Evolutionary conservation across 2,113 vertebrate species (phyloP).

Genomic region (Pogona vitticeps): DNA sequence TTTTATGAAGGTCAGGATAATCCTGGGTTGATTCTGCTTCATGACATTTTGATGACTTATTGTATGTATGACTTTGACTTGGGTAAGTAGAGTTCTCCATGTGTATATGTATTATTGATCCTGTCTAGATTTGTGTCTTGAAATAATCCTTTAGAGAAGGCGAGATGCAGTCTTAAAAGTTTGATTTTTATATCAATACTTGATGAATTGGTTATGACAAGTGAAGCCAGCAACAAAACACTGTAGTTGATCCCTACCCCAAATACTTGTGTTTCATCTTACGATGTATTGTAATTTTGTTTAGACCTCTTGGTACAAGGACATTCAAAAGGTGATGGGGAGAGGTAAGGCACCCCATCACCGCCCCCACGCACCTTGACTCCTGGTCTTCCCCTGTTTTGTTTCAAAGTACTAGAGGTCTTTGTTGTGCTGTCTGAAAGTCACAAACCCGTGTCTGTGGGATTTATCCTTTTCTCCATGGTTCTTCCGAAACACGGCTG

Average conservation of each 20-base stretch:
- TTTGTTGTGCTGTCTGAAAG: too few species aligned
- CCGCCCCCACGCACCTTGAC: background rate
- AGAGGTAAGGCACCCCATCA: background rate
- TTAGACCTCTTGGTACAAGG: background rate
- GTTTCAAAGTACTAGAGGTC: background rate
- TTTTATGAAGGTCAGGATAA: slow-evolving; percentile 97
- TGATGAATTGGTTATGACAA: background rate
- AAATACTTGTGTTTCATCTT: too few species aligned
- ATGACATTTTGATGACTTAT: slow-evolving; percentile 98
- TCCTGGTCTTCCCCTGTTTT: background rate
- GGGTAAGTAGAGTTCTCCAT: slow-evolving; percentile 79
- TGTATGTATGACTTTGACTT: slow-evolving; percentile 99
- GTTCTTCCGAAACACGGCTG: too few species aligned
- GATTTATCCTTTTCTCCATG: too few species aligned
- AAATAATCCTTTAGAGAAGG: slow-evolving; percentile 1
- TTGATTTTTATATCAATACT: background rate
- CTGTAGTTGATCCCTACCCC: too few species aligned
- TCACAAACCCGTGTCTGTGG: too few species aligned
- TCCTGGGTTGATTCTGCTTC: slow-evolving; percentile 91
- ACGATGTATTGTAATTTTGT: too few species aligned
- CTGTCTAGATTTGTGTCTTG: background rate
- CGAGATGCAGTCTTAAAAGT: slow-evolving; percentile 28
- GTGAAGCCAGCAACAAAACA: background rate
- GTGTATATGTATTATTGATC: background rate
- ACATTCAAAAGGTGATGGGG: background rate